Evolutionary conservation across 2,113 vertebrate genomes (phyloP), one percentile per base, ranked within the genome.

Genomic region (Numenius arquata): DNA sequence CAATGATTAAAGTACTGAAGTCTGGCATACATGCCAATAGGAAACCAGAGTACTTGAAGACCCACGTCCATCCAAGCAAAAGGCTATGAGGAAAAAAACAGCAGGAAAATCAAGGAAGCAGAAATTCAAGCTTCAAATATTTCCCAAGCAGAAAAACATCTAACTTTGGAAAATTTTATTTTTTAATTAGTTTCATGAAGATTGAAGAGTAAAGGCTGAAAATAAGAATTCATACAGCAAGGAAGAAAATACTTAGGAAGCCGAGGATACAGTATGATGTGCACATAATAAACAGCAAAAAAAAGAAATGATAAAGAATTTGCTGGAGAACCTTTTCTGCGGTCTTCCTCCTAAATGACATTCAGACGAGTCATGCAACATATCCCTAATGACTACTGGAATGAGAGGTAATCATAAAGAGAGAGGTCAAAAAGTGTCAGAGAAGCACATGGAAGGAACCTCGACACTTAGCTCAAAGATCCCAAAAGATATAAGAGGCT

Each of bases 351-450:
- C 40, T 72, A 67, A 72, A n/a, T 7, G 18, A 43, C 43, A 23
- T 29, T 38, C 2, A 4, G 47, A 59, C 0, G 1, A 84, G 75
- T 41, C 73, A 48, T 9, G 5, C 19, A 21, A 52, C 10, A 5
- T 3, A 5, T 27, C 50, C 43, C 62, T 82, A 53, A 52, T 62
- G 43, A 62, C 27, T 40, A 38, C 0, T 21, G 50, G 68, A 91
- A 32, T 5, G 43, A 68, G 26, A 79, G 36, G 21, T 45, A 82
- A 73, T 17, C 27, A 21, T 25, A 7, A 34, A 50, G 36, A 59
- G 22, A 9, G 1, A 45, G 38, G 27, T 48, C 43, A 73, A 61
- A 73, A 70, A 0, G 0, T 2, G 53, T 14, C 41, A 68, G 25
- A 77, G n/a, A 65, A 61, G 19, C 27, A 48, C 40, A 26, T 0